A percentile compares a stretch with the other conserved stretches of the same genome.
Evolutionary conservation across 1,140 invertebrate species (phyloP).

Genomic region (Episyrphus balteatus): DNA sequence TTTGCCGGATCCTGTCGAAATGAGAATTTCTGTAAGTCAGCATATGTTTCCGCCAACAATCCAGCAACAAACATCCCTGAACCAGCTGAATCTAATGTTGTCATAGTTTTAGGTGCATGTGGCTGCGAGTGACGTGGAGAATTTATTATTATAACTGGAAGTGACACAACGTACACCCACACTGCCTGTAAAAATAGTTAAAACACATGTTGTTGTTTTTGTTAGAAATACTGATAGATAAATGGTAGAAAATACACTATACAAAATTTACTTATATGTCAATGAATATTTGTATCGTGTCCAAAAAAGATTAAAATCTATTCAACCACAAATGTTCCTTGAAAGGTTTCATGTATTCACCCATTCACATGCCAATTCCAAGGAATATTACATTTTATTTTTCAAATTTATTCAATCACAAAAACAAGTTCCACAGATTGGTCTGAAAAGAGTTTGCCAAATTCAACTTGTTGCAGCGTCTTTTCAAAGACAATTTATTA

Average conservation of each 20-base stretch:
- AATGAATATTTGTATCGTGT: too few species aligned
- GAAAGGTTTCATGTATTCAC: too few species aligned
- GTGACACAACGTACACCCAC: conserved; percentile 85
- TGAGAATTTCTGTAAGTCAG: conserved; percentile 83
- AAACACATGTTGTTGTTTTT: background rate
- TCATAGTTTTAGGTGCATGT: conserved; percentile 68
- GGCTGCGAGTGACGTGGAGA: conserved; percentile 70
- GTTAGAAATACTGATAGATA: background rate
- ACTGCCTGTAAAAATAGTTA: conserved; percentile 51
- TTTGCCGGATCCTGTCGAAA: conserved; percentile 79
- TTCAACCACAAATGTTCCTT: too few species aligned
- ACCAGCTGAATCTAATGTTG: conserved; percentile 71
- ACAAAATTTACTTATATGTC: too few species aligned
- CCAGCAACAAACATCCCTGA: conserved; percentile 73
- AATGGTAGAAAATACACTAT: background rate
- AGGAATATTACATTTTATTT: too few species aligned
- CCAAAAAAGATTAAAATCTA: too few species aligned
- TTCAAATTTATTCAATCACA: too few species aligned
- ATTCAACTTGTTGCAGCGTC: too few species aligned
- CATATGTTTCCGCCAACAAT: conserved; percentile 74
- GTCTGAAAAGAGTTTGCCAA: too few species aligned
- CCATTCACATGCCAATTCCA: too few species aligned
- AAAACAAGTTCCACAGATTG: too few species aligned
- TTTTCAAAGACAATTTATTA: too few species aligned
- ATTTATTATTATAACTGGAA: conserved; percentile 85